These are phyloP conservation scores for Stenolophus ochropezus DNA, from an alignment of 2,888 invertebrate genomes.

Conservation along the genomic window DNA sequence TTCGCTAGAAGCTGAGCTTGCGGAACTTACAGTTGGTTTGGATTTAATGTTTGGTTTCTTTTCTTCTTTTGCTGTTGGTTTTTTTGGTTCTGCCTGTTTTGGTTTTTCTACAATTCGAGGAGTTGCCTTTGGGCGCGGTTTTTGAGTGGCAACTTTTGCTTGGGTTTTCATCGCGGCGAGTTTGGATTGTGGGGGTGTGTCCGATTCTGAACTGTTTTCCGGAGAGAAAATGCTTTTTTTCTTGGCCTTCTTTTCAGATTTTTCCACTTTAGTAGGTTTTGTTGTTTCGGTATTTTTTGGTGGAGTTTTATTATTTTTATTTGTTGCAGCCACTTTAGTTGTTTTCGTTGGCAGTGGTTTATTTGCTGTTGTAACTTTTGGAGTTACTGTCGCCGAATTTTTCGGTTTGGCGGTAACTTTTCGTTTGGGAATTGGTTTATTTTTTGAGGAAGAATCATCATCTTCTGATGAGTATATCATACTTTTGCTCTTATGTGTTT, in stretches of 20 bases:
- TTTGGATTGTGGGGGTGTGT: conserved; percentile 72
- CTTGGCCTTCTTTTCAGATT: conserved; percentile 72
- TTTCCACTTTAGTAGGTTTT: conserved; percentile 65
- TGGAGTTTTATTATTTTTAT: conserved; percentile 60
- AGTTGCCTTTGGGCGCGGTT: conserved; percentile 71
- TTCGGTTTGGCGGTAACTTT: conserved; percentile 79
- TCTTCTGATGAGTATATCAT: conserved; percentile 79
- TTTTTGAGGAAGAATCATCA: conserved; percentile 71
- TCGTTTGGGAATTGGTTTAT: conserved; percentile 72
- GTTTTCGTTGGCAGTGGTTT: conserved; percentile 70
- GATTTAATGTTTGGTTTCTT: conserved; percentile 74
- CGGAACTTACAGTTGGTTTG: conserved; percentile 77
- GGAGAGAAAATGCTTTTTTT: conserved; percentile 90
- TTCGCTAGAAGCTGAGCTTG: conserved; percentile 71
- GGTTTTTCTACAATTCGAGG: conserved; percentile 70
- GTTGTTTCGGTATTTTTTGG: conserved; percentile 62
- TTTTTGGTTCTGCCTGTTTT: conserved; percentile 72
- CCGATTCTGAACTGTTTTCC: conserved; percentile 83
- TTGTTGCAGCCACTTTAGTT: conserved; percentile 68
- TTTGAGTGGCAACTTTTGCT: conserved; percentile 68
- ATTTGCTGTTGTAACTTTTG: conserved; percentile 73
- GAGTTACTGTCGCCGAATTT: conserved; percentile 78
- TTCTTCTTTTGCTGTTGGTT: conserved; percentile 71
- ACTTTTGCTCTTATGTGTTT: conserved; percentile 70
- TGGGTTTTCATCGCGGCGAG: conserved; percentile 71